Evolutionary conservation across 2,797 vertebrate genomes (phyloP).

Genomic region (Ciconia nigra): DNA sequence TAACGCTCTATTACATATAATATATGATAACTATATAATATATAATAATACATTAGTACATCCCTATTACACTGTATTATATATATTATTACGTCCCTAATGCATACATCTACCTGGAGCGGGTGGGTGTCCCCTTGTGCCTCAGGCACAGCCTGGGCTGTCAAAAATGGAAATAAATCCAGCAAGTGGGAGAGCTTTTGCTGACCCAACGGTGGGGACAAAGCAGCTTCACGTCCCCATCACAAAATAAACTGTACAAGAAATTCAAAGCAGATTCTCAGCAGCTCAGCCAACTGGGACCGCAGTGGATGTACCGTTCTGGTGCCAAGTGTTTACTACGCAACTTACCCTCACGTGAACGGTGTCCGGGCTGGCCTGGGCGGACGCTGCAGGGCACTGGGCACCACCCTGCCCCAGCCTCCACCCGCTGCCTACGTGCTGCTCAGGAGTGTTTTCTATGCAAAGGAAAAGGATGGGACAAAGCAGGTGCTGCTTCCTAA

Average conservation of each 20-base stretch:
- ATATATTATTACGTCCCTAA: background rate
- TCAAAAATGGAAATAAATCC: background rate
- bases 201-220: fast-evolving
- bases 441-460: background rate
- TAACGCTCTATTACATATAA: background rate
- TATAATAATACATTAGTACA: background rate
- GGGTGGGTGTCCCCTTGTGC: background rate
- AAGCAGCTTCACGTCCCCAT: background rate
- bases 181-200: background rate
- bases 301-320: fast-evolving
- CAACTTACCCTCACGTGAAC: fast-evolving
- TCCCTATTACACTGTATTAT: background rate
- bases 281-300: background rate
- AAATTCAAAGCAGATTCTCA: background rate
- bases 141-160: background rate
- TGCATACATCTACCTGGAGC: no score
- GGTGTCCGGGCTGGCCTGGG: background rate
- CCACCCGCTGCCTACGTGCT: background rate
- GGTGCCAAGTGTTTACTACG: fast-evolving
- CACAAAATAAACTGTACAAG: background rate
- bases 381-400: background rate
- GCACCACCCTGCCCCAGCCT: background rate
- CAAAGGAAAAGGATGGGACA: background rate
- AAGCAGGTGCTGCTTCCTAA: background rate
- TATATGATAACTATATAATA: background rate